Evolutionary conservation across 1,140 invertebrate species (phyloP).

Genomic region (Hycleus cichorii): DNA sequence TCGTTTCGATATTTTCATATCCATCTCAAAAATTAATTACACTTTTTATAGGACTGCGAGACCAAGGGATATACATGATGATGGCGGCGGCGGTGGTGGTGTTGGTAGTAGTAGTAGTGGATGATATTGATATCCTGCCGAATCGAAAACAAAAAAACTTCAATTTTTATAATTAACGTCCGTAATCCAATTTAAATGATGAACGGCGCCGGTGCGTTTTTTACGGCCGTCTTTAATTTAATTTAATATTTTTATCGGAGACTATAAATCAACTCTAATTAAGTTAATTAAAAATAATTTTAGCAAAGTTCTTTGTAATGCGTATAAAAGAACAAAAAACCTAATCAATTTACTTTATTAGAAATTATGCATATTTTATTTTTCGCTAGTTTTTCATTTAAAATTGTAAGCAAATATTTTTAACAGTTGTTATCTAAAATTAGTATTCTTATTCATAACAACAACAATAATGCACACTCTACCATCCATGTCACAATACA

Average conservation of each 20-base stretch:
- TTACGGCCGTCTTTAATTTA: conserved; percentile 39
- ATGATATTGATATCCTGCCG: conserved; percentile 21
- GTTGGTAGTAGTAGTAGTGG: not conserved
- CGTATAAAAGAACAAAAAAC: conserved; percentile 28
- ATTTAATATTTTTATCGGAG: conserved; percentile 42
- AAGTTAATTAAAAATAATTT: conserved; percentile 44
- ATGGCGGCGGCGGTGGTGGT: not conserved
- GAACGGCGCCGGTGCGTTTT: conserved; percentile 35
- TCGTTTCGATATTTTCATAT: conserved; percentile 36
- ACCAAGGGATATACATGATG: conserved; percentile 1
- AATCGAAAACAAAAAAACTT: conserved; percentile 22
- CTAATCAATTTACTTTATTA: conserved; percentile 34
- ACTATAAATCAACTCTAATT: conserved; percentile 43
- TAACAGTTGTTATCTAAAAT: conserved; percentile 13
- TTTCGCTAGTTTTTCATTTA: not conserved
- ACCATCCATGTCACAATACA: not conserved
- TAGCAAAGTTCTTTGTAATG: conserved; percentile 31
- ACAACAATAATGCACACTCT: not conserved
- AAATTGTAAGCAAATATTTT: conserved; percentile 15
- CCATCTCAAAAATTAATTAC: conserved; percentile 39
- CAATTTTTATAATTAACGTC: conserved; percentile 38
- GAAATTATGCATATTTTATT: conserved; percentile 25
- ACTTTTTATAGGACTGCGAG: conserved; percentile 24
- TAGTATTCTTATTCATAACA: not conserved
- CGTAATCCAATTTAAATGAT: conserved; percentile 40